Evolutionary conservation across 2,888 invertebrate genomes (phyloP).

Genomic region (Linnaemya tessellans): DNA sequence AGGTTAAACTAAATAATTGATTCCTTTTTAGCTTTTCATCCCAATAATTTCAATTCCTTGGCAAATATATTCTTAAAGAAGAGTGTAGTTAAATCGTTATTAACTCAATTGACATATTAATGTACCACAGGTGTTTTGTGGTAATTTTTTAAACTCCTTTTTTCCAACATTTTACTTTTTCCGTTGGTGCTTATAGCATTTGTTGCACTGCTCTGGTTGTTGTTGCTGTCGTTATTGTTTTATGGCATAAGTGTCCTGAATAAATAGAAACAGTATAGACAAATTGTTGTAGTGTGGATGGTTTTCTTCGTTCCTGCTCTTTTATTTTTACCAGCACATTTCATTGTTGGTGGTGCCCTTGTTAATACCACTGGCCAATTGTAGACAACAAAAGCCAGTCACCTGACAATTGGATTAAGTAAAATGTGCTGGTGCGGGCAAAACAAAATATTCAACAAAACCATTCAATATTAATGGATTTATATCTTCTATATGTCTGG

Average conservation of each 20-base stretch:
- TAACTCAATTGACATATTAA: background rate
- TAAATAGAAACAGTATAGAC: slow-evolving; percentile 47
- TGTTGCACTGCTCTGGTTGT: background rate
- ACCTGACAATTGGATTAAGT: slow-evolving; percentile 49
- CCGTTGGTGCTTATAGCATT: background rate
- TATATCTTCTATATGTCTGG: background rate
- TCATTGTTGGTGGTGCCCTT: slow-evolving; percentile 8
- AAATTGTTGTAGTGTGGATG: slow-evolving; percentile 30
- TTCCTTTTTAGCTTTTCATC: too few relatives aligned
- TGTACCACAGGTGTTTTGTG: slow-evolving; percentile 47
- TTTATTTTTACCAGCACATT: background rate
- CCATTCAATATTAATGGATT: background rate
- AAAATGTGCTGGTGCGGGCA: background rate
- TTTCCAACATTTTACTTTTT: background rate
- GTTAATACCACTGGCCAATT: slow-evolving; percentile 23
- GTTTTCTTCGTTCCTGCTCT: background rate
- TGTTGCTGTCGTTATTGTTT: slow-evolving; percentile 25
- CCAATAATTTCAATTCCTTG: too few relatives aligned
- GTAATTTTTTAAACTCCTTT: background rate
- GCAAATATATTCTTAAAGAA: background rate
- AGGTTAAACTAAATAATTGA: too few relatives aligned
- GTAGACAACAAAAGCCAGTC: slow-evolving; percentile 44
- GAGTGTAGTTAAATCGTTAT: background rate
- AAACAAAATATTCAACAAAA: background rate
- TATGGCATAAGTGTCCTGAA: slow-evolving; percentile 3